phyloP scores from a whole-genome alignment of 2,113 vertebrate species.

The Apeltes quadracus region DNA sequence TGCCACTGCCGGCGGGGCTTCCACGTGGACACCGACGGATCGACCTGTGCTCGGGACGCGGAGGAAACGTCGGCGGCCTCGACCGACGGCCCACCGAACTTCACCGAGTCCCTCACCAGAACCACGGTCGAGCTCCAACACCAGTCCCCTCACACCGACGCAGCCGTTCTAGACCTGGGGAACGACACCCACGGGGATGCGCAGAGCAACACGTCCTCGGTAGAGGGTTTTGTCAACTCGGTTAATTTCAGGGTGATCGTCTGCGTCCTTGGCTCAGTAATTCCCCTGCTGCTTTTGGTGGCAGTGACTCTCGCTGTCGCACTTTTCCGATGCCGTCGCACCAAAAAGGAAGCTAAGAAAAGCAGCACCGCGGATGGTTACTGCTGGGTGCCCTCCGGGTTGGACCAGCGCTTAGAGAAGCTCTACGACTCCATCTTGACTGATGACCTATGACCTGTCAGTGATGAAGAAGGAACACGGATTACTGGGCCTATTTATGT shows the following conservation, averaged over 20 bases:
- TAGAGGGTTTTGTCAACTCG: neutral
- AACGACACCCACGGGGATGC: conserved; percentile 6
- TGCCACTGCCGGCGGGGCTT: conserved; percentile 57
- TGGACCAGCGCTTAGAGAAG: conserved; percentile 72
- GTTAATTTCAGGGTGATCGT: conserved; percentile 55
- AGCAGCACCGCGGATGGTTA: conserved; percentile 74
- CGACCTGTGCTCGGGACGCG: conserved; percentile 25
- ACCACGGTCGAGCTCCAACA: conserved; percentile 40
- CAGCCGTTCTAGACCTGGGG: neutral
- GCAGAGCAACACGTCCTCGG: conserved; percentile 27
- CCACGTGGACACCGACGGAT: conserved; percentile 38
- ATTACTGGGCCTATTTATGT: conserved; percentile 42
- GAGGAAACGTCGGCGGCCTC: neutral
- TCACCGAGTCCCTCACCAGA: conserved; percentile 11
- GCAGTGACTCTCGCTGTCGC: conserved; percentile 59
- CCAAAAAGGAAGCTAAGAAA: conserved; percentile 73
- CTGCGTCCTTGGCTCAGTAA: conserved; percentile 71
- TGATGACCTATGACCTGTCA: conserved; percentile 62
- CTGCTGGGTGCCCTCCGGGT: conserved; percentile 80
- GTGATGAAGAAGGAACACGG: neutral
- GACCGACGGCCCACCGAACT: neutral
- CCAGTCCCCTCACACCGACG: conserved; percentile 43
- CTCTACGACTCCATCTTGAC: conserved; percentile 67
- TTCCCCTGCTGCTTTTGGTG: conserved; percentile 71
- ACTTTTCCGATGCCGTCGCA: conserved; percentile 64